phyloP scores from a whole-genome alignment of 2,888 invertebrate genomes.

The Ptycholaimellus sp. region DNA sequence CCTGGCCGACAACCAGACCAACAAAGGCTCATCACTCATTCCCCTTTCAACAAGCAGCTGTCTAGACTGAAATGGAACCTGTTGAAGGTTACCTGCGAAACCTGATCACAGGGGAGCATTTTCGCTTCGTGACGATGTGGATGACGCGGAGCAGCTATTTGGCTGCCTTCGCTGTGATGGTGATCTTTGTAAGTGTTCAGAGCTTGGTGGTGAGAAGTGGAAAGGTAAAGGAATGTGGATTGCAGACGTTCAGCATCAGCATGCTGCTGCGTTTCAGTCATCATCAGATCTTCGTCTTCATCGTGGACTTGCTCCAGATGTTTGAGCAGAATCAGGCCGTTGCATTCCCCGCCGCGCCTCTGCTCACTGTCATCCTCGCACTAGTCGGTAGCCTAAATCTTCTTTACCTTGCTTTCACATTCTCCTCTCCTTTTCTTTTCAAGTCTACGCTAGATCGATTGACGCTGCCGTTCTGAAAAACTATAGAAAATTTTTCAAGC shows the following conservation, averaged over 20 bases:
- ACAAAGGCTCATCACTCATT: slow-evolving; percentile 45
- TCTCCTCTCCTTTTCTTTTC: not conserved
- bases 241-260: slow-evolving; percentile 89
- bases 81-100: slow-evolving; percentile 38
- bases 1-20: slow-evolving; percentile 78
- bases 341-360: slow-evolving; percentile 78
- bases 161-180: slow-evolving; percentile 85
- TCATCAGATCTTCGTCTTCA: slow-evolving; percentile 96
- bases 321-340: slow-evolving; percentile 80
- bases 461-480: too few species aligned
- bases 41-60: not conserved
- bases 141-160: slow-evolving; percentile 80
- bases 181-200: slow-evolving; percentile 81
- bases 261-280: slow-evolving; percentile 93
- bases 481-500: too few species aligned
- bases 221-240: slow-evolving; percentile 1
- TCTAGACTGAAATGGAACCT: too few species aligned
- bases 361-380: slow-evolving; percentile 85
- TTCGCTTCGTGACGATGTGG: slow-evolving; percentile 88
- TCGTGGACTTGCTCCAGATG: slow-evolving; percentile 92
- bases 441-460: not conserved
- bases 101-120: slow-evolving; percentile 91
- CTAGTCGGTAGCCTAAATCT: slow-evolving; percentile 93
- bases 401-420: slow-evolving; percentile 29
- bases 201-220: not conserved